Conservation (phyloP, 1,140 invertebrate genomes). For the Platorchestia sp. region DNA sequence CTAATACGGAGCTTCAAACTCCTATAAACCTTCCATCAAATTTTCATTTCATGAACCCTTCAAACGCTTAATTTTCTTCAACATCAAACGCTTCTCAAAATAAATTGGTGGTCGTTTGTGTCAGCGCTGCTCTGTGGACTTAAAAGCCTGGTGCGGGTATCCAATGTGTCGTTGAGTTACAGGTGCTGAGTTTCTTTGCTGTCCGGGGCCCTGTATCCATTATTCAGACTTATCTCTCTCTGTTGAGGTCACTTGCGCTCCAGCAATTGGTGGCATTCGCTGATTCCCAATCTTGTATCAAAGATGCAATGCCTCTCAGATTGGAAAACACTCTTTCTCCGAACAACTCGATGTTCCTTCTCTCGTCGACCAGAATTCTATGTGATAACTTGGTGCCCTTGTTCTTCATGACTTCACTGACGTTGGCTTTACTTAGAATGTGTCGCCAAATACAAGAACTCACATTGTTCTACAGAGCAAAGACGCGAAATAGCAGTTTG, state of each 20-base stretch:
- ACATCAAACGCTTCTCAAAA: neutral
- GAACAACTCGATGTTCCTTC: neutral
- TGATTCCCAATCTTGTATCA: neutral
- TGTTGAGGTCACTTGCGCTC: neutral
- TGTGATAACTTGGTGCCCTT: too few species aligned
- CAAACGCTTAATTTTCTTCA: neutral
- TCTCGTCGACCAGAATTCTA: neutral
- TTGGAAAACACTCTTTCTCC: neutral
- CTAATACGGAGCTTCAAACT: neutral
- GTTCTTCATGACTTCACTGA: too few species aligned
- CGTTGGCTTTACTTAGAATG: too few species aligned
- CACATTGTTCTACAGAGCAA: too few species aligned
- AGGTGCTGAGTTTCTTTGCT: neutral
- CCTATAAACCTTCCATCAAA: neutral
- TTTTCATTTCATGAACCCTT: neutral
- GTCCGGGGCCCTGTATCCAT: slow-evolving; percentile 7
- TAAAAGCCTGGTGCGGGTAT: neutral
- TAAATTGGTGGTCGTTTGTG: neutral
- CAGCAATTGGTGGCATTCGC: neutral
- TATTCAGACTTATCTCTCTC: slow-evolving; percentile 27
- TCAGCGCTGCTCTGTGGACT: too few species aligned
- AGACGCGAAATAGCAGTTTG: too few species aligned
- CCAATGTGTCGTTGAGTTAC: neutral
- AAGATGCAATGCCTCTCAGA: neutral
- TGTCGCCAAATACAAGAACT: too few species aligned